Percentiles rank a stretch among this genome's conserved stretches.
phyloP scores from a whole-genome alignment of 2,888 invertebrate genomes.

The Nomada fucata region DNA sequence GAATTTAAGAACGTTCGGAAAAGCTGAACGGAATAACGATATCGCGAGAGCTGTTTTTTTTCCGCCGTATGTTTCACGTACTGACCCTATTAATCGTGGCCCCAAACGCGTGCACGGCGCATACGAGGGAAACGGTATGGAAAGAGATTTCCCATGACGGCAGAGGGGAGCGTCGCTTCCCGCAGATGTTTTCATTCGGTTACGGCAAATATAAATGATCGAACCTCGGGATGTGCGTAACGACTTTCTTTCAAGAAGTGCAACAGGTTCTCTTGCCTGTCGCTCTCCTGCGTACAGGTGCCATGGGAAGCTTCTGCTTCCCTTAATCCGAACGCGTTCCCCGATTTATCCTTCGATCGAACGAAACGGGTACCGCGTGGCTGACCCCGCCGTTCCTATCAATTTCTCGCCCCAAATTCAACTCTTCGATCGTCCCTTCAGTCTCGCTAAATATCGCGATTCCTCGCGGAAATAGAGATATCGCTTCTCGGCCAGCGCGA shows the following conservation, averaged over 20 bases:
- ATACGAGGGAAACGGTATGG: no score
- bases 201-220: neutral
- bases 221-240: constrained; percentile 1
- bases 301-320: neutral
- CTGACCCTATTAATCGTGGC: constrained; percentile 5
- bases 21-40: neutral
- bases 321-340: constrained; percentile 46
- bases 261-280: constrained; percentile 47
- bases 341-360: constrained; percentile 31
- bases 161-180: constrained; percentile 11
- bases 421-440: no score
- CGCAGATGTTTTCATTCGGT: neutral
- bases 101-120: neutral
- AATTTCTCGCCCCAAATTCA: no score
- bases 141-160: neutral
- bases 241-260: constrained; percentile 27
- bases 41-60: no score
- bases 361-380: neutral
- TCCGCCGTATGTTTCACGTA: neutral
- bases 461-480: neutral
- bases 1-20: neutral
- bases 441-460: neutral
- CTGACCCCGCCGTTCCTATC: no score
- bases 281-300: neutral
- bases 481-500: neutral